These are phyloP conservation scores for Netelia inedita DNA, from an alignment of 2,888 invertebrate genomes.

Conservation along the genomic window DNA sequence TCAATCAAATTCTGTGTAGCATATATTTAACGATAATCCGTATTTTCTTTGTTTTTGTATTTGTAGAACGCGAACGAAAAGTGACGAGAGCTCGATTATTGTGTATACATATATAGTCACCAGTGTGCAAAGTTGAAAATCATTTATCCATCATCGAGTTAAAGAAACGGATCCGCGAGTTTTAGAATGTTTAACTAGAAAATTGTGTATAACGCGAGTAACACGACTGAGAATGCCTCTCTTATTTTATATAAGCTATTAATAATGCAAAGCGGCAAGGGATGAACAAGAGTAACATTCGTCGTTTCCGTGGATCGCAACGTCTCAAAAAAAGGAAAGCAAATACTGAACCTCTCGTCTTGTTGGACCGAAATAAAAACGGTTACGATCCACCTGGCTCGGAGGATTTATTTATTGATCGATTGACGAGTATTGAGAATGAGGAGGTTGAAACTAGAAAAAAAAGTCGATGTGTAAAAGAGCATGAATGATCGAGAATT, in stretches of 20 bases:
- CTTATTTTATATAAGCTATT: slow-evolving; percentile 63
- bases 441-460: slow-evolving; percentile 6
- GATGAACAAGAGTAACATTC: slow-evolving; percentile 40
- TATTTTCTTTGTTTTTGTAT: slow-evolving; percentile 10
- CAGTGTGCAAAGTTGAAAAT: not conserved
- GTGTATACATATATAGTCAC: slow-evolving; percentile 4
- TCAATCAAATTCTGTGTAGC: slow-evolving; percentile 35
- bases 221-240: slow-evolving; percentile 56
- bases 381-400: slow-evolving; percentile 6
- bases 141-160: slow-evolving; percentile 21
- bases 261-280: slow-evolving; percentile 39
- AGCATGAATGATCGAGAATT: not conserved
- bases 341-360: slow-evolving; percentile 13
- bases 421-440: slow-evolving; percentile 42
- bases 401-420: slow-evolving; percentile 60
- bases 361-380: not conserved
- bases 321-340: slow-evolving; percentile 8
- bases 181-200: slow-evolving; percentile 44
- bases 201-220: slow-evolving; percentile 48
- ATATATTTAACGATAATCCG: slow-evolving; percentile 15
- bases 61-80: not conserved
- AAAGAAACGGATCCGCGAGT: slow-evolving; percentile 7
- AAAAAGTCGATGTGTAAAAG: slow-evolving; percentile 31
- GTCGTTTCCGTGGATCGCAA: slow-evolving; percentile 22
- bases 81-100: slow-evolving; percentile 5